Evolutionary conservation across 2,888 invertebrate genomes (phyloP), one percentile per base, ranked within the genome.

Genomic region (Tromatobia lineatoria): DNA sequence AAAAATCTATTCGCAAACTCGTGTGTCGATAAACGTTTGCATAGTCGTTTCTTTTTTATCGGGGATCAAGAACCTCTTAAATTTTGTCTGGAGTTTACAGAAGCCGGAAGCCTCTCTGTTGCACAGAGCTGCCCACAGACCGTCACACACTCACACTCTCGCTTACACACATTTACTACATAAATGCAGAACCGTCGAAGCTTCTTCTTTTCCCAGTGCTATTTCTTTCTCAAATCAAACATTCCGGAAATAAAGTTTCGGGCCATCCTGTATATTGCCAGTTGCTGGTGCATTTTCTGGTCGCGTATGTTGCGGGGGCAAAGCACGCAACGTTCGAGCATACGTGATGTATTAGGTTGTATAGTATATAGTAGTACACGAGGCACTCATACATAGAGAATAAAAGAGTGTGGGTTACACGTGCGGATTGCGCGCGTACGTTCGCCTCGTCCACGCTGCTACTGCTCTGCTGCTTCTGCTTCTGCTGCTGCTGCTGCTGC

Each of bases 201-300:
- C 34, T 70, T 73, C 80, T 82, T 79, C 69, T 82, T 70, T 71
- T 75, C 81, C 73, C 45, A 57, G 8, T 78, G 92, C 91, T 92
- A 91, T 92, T 92, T 92, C 89, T 91, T 91, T 92, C 91, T 89
- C 89, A 90, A 91, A 90, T 91, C 91, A 92, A 93, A 92, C 92
- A 92, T 91, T 92, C 92, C 92, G 91, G 91, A 93, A 93, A 93
- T 93, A 93, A 93, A 93, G 90, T 91, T 91, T 91, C 89, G 83
- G 87, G 73, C 54, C 64, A 85, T 85, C 75, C 77, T 80, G 82
- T 77, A 67, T 67, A 79, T 67, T 42, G 80, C 57, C 50, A 61
- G 61, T 64, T 75, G 47, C 73, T 75, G 47, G 29, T 64, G 45
- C 59, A 34, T 76, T 79, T 77, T 59, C 78, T 47, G 45, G 66